Percentiles rank a stretch among this genome's conserved stretches.
phyloP scores from a whole-genome alignment of 2,113 vertebrate species.

The zebrafish (Danio rerio) region DNA sequence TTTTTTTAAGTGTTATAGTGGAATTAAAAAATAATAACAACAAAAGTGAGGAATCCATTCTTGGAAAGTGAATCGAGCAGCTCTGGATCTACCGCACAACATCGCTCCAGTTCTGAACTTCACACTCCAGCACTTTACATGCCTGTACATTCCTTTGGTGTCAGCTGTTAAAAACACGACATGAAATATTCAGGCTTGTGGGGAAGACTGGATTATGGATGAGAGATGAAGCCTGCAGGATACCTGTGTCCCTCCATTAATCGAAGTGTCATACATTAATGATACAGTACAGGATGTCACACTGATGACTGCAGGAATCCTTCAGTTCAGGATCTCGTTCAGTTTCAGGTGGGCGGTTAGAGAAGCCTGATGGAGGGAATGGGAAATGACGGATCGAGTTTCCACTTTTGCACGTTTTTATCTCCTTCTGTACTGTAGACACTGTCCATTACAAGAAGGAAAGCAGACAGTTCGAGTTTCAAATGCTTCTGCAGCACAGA shows the following conservation, averaged over 20 bases:
- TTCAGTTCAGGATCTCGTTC: neutral
- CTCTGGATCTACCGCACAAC: neutral
- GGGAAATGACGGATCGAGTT: slow-evolving; percentile 12
- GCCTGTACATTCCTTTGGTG: slow-evolving; percentile 23
- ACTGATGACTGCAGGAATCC: slow-evolving; percentile 31
- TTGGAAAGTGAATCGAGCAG: no score
- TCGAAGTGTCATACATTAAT: slow-evolving; percentile 59
- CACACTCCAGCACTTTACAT: neutral
- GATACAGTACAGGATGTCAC: slow-evolving; percentile 41
- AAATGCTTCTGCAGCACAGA: neutral
- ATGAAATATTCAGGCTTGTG: slow-evolving; percentile 52
- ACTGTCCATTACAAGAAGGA: neutral
- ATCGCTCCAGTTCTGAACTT: slow-evolving; percentile 5
- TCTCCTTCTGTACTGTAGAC: neutral
- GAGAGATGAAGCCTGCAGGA: slow-evolving; percentile 42
- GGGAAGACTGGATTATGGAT: slow-evolving; percentile 56
- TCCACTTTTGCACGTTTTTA: neutral
- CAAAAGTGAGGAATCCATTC: no score
- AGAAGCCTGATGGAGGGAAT: neutral
- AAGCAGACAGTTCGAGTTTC: neutral
- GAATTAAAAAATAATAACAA: no score
- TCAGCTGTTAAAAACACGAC: slow-evolving; percentile 5
- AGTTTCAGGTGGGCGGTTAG: neutral
- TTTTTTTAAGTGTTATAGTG: no score
- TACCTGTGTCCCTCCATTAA: slow-evolving; percentile 46